A percentile compares a stretch with the other conserved stretches of the same genome.
These are phyloP conservation scores for Agrypnia vestita DNA, from an alignment of 1,140 invertebrate genomes.

Conservation along the genomic window DNA sequence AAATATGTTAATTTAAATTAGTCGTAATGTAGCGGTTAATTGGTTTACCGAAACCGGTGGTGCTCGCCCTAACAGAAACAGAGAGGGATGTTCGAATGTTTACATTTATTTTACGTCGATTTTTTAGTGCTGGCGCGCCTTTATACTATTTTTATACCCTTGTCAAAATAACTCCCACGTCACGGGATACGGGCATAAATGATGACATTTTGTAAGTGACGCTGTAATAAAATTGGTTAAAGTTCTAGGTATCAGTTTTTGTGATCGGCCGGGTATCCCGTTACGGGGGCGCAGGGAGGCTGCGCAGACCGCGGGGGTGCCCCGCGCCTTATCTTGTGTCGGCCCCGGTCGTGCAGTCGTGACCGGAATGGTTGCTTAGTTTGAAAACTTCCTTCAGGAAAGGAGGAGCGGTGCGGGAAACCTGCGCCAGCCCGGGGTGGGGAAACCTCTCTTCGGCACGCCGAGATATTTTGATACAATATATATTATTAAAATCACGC, in stretches of 20 bases:
- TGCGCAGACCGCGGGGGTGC: background rate
- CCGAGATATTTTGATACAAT: too few species aligned
- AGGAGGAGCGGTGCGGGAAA: background rate
- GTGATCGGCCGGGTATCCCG: background rate
- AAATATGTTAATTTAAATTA: too few species aligned
- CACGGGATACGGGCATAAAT: conserved; percentile 34
- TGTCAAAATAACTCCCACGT: conserved; percentile 56
- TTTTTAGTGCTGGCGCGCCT: conserved; percentile 27
- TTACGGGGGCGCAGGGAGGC: conserved; percentile 2
- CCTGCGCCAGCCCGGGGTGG: background rate
- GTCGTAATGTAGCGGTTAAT: too few species aligned
- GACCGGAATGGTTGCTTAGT: conserved; percentile 28
- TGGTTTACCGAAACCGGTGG: too few species aligned
- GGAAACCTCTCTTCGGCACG: too few species aligned
- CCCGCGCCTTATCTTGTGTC: conserved; percentile 12
- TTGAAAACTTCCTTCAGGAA: background rate
- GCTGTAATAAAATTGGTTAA: conserved; percentile 34
- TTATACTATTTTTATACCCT: conserved; percentile 47
- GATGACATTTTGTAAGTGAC: conserved; percentile 44
- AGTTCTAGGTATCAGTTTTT: conserved; percentile 17
- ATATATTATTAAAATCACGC: too few species aligned
- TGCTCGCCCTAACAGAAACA: too few species aligned
- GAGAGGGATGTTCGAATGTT: conserved; percentile 44
- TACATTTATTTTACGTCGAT: conserved; percentile 36
- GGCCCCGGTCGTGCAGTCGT: conserved; percentile 10